Conservation (phyloP, 2,797 vertebrate species). For the Odontamblyopus lacepedii region DNA sequence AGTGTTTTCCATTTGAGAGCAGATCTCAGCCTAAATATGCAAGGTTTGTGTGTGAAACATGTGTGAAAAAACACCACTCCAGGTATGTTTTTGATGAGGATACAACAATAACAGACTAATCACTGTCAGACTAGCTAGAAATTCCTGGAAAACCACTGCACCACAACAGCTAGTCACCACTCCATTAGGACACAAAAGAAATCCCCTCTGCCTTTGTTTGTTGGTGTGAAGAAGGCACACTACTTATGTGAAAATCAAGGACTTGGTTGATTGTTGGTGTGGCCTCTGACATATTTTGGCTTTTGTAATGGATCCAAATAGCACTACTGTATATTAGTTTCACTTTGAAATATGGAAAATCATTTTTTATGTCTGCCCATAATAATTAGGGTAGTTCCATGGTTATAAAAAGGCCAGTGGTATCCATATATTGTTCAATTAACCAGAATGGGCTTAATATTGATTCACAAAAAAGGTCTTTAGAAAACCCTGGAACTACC, state of each 20-base stretch:
- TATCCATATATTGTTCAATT: neutral
- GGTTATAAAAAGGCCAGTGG: neutral
- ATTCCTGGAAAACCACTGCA: slow-evolving; percentile 24
- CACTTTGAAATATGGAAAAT: neutral
- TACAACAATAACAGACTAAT: neutral
- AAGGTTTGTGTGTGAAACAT: no score
- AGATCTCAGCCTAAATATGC: no score
- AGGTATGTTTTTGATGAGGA: no score
- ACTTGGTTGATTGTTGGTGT: slow-evolving; percentile 29
- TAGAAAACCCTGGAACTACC: neutral
- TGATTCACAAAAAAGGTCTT: neutral
- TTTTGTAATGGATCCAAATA: slow-evolving; percentile 17
- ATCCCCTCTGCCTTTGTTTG: slow-evolving; percentile 33
- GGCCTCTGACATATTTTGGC: slow-evolving; percentile 17
- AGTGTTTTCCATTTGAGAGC: no score
- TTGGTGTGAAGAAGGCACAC: slow-evolving; percentile 29
- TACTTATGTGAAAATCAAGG: slow-evolving; percentile 51
- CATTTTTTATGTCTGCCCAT: slow-evolving; percentile 1
- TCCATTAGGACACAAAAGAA: slow-evolving; percentile 17
- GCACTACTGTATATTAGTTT: slow-evolving; percentile 7
- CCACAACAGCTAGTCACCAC: slow-evolving; percentile 19
- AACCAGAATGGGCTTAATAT: neutral
- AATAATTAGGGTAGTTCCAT: neutral
- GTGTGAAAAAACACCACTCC: no score
- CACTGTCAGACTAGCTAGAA: neutral